Base-by-base conservation (phyloP, 2,797 vertebrate species). In the Vireo griseus region DNA sequence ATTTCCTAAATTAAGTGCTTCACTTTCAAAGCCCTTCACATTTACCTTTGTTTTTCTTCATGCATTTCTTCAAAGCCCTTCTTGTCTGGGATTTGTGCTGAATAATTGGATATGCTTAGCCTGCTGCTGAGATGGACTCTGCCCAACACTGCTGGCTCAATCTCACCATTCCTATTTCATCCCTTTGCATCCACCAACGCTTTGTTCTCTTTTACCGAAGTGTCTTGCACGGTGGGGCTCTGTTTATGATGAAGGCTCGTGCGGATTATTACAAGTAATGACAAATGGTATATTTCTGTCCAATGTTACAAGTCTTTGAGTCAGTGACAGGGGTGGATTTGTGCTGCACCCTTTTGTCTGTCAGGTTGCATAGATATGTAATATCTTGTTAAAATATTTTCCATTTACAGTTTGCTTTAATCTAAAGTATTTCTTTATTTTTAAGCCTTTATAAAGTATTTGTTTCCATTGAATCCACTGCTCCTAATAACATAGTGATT, bases 51-150 rank as follows among this genome's bases (percentile, higher is more conserved):
- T 72, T 92, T 93, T 90, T 33, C 35, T 58, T 80, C 50, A 35
- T 1, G 10, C n/a, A 2, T 86, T 92, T 86, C 78, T 96, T 93
- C 86, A 90, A 95, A 95, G 73, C 88, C 62, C 13, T 72, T 69
- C 76, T 66, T 55, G 16, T 39, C 33, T 81, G 88, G 19, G 47
- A 66, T 92, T 90, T 88, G 35, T 89, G 59, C 77, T 78, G 82
- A 86, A 74, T 77, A 65, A 51, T n/a, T 73, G 84, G 86, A 33
- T 73, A 25, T 59, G 74, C 58, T 55, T 45, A 51, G 74, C 58
- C 77, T 85, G 91, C 80, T 81, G 95, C 92, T 93, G 69, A 42
- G 86, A 78, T 92, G 86, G 80, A 75, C 80, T 82, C 62, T 81
- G 62, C 90, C 87, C 88, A 92, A 10, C 0, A 0, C 75, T 65